Conservation (phyloP, 2,113 vertebrate species). For the Pomatorhinus ruficollis region DNA sequence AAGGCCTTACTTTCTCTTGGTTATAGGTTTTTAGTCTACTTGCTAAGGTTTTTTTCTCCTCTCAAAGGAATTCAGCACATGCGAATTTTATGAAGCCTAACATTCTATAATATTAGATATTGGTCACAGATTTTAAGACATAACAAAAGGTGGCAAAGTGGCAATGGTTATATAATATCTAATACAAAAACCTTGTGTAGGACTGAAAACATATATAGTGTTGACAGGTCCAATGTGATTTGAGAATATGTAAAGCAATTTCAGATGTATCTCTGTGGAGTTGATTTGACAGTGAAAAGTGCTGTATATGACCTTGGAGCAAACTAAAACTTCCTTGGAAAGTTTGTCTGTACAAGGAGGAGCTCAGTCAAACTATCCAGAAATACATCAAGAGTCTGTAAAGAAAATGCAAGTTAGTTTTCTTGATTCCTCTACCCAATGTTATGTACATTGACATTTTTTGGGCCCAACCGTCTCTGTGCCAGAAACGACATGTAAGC, state of each 20-base stretch:
- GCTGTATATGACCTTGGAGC: not conserved
- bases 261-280: not conserved
- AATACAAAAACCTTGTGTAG: not conserved
- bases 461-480: not conserved
- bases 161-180: not conserved
- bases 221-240: not conserved
- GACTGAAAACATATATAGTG: not conserved
- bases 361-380: not conserved
- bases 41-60: not conserved
- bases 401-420: not conserved
- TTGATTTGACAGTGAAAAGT: not conserved
- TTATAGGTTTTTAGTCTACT: not conserved
- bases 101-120: not conserved
- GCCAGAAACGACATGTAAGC: not conserved
- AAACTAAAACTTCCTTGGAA: not conserved
- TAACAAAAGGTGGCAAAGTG: not conserved
- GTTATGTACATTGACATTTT: rapidly evolving
- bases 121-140: not conserved
- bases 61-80: not conserved
- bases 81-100: not conserved
- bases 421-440: not conserved
- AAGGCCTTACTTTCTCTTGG: not conserved
- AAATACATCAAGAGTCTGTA: not conserved
- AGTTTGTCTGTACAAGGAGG: not conserved
- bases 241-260: not conserved